Base-by-base conservation (phyloP, 2,888 invertebrate genomes). In the Neoaliturus tenellus region DNA sequence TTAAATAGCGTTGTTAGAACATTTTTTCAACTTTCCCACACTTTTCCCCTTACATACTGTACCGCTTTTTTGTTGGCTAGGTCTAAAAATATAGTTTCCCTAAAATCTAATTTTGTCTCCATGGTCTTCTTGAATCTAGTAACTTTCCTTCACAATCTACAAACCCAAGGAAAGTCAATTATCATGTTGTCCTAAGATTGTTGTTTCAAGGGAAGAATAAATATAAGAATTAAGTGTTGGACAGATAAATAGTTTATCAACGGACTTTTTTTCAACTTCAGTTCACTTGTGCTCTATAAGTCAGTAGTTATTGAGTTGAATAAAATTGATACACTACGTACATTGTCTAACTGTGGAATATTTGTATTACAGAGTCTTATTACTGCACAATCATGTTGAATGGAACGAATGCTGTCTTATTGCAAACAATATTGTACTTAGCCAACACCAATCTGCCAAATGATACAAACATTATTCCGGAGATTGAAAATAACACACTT, bases 401-500 rank as follows among this genome's bases (percentile, higher is more conserved):
- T n/a, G 71, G 75, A 25, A 84, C 84, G 14, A 80, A 80, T 33
- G 80, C 73, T 33, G 73, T 84, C 3, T 28, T 84, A 3, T 39
- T 84, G 20, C 81, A 84, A 82, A 84, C 84, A 1, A 81, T 81
- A 23, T 73, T 84, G 28, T 84, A 82, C 35, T 78, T 84, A 3
- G 75, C 84, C 12, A 84, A 84, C 28, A 81, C 73, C 12, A 83
- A 62, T 25, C 6, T 31, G n/a, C 48, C 48, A 8, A 78, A 73
- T 75, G 75, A 75, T 62, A 81, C 58, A 71, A 55, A 25, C 14
- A 25, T 41, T 0, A 80, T 25, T 75, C 25, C n/a, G 31, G 81
- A 84, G 14, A 48, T 84, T 17, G 62, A 80, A 14, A 44, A 55
- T 31, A 73, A 84, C 55, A 75, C 67, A 33, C 28, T 84, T 3